Percentiles rank a stretch among this genome's conserved stretches.
phyloP scores from a whole-genome alignment of 2,113 vertebrate species.

The Ciconia maguari region DNA sequence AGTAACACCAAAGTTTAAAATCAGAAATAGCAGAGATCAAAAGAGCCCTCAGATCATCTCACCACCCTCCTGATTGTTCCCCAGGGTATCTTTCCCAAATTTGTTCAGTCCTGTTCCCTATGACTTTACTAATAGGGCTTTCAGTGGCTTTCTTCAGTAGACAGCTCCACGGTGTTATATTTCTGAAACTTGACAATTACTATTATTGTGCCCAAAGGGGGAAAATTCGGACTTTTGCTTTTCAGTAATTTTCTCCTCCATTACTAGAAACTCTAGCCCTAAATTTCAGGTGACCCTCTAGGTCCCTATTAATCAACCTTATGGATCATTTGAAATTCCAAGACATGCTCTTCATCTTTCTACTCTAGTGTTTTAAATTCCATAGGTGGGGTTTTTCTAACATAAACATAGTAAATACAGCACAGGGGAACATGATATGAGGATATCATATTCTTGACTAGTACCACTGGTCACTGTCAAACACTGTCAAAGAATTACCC shows the following conservation, averaged over 20 bases:
- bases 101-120: conserved; percentile 33
- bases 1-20: neutral
- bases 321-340: conserved; percentile 40
- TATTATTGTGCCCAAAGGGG: conserved; percentile 43
- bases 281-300: conserved; percentile 51
- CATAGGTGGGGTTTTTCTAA: neutral
- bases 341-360: conserved; percentile 2
- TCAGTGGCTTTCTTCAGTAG: conserved; percentile 35
- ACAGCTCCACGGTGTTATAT: conserved; percentile 7
- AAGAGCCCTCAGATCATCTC: conserved; percentile 10
- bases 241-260: conserved; percentile 50
- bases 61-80: neutral
- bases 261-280: conserved; percentile 56
- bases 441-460: neutral
- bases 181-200: conserved; percentile 58
- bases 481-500: neutral
- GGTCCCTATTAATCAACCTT: conserved; percentile 34
- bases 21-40: conserved; percentile 14
- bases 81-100: conserved; percentile 29
- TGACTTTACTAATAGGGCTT: conserved; percentile 58
- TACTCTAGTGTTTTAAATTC: neutral
- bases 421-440: neutral
- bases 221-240: conserved; percentile 16
- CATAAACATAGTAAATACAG: neutral
- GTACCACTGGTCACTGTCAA: neutral